Evolutionary conservation across 2,113 vertebrate species (phyloP), one percentile per base, ranked within the genome.

Genomic region (Hypomesus transpacificus): DNA sequence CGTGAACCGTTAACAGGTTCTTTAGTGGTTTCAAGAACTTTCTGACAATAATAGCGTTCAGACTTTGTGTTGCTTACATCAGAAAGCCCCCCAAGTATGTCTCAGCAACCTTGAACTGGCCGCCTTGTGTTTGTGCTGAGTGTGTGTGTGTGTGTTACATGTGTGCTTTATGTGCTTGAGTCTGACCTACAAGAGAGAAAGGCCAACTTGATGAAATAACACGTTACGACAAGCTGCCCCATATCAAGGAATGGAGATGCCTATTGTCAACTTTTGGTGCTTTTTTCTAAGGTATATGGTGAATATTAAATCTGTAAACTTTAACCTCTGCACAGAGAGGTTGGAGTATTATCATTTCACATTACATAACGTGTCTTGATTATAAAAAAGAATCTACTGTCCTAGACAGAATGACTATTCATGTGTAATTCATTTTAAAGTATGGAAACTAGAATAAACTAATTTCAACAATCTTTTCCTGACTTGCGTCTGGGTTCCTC

Each of bases 351-450:
- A 61, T 62, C 56, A 31, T 76, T 75, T 74, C 51, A 70, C 77
- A 83, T 81, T 71, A 28, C 65, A 68, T 46, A 72, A 57, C 66
- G 73, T 68, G 56, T 65, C 74, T n/a, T 62, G 74, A 74, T 75
- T 39, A 74, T 80, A 57, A 70, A 34, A 75, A 73, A 77, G 22
- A 11, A 46, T 71, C 63, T 75, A 73, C 67, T 79, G 79, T 79
- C 74, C 79, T 80, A 73, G 75, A 77, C 60, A 76, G 74, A 73
- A 80, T 78, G 73, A 66, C 78, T 85, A 71, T 83, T 77, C 68
- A 39, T 83, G 76, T 83, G 80, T 69, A 26, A 69, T 60, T 62
- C 16, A 85, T 83, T 86, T 86, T 82, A 83, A 83, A 68, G 69
- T 80, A 77, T 52, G 67, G 76, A 67, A 68, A 74, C 75, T 60